Percentiles rank a stretch among this genome's conserved stretches.
Evolutionary conservation across 2,797 vertebrate species (phyloP).

Genomic region (Merluccius polli): DNA sequence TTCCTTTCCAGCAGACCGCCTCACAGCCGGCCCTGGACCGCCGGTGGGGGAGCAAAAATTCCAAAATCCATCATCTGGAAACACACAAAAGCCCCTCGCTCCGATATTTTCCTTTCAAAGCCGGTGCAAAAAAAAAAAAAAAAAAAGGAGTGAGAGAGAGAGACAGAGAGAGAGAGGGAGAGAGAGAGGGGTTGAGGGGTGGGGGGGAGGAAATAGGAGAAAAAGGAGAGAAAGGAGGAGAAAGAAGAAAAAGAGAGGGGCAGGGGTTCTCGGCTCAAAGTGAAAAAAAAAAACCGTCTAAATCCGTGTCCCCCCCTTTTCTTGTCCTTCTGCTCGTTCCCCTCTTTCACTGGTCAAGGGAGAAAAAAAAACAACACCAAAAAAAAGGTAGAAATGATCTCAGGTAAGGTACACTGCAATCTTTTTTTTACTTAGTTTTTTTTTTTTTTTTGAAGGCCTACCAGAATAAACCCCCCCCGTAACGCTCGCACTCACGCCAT

Average conservation of each 20-base stretch:
- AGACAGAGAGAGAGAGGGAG: slow-evolving; percentile 26
- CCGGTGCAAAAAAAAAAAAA: slow-evolving; percentile 51
- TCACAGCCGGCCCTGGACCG: slow-evolving; percentile 97
- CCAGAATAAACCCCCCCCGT: slow-evolving; percentile 81
- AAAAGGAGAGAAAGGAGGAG: not conserved
- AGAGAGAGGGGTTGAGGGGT: not conserved
- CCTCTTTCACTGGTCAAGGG: slow-evolving; percentile 60
- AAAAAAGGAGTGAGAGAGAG: slow-evolving; percentile 45
- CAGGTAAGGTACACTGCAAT: slow-evolving; percentile 71
- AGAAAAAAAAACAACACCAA: slow-evolving; percentile 65
- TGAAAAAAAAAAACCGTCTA: slow-evolving; percentile 80
- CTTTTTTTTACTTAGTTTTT: slow-evolving; percentile 31
- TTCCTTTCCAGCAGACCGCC: slow-evolving; percentile 99
- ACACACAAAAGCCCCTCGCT: slow-evolving; percentile 96
- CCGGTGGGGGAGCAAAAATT: slow-evolving; percentile 98
- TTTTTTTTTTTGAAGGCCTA: slow-evolving; percentile 82
- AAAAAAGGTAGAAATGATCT: slow-evolving; percentile 78
- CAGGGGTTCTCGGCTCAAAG: slow-evolving; percentile 65
- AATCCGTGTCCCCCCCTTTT: slow-evolving; percentile 65
- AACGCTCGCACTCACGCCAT: slow-evolving; percentile 70
- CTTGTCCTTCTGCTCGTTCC: slow-evolving; percentile 40
- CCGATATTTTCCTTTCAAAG: slow-evolving; percentile 89
- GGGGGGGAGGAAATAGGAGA: not conserved
- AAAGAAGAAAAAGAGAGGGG: not conserved
- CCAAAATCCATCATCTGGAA: slow-evolving; percentile 99